phyloP scores from a whole-genome alignment of 2,888 invertebrate genomes.

The Stenichneumon culpator region DNA sequence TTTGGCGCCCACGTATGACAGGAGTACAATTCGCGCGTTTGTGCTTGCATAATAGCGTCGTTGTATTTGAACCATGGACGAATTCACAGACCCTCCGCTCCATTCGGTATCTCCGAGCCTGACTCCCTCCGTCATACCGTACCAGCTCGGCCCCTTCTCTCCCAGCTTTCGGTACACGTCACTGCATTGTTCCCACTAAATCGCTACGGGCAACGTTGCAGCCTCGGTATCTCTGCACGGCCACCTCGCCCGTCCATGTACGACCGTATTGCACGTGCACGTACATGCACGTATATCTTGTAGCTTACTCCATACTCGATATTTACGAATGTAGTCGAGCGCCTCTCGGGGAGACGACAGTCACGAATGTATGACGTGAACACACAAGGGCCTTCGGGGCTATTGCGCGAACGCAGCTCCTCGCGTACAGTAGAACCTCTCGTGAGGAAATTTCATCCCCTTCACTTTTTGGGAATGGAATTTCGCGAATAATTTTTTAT shows the following conservation, averaged over 20 bases:
- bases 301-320: conserved; percentile 1
- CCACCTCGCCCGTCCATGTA: conserved; percentile 8
- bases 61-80: conserved; percentile 45
- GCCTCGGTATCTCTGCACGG: conserved; percentile 37
- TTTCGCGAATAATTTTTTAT: too few relatives aligned
- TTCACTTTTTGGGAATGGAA: too few relatives aligned
- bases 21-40: conserved; percentile 26
- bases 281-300: neutral
- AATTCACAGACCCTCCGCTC: conserved; percentile 28
- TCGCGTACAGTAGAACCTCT: neutral
- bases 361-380: conserved; percentile 15
- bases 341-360: conserved; percentile 2
- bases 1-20: conserved; percentile 15
- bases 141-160: neutral
- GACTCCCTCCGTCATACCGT: neutral
- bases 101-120: conserved; percentile 24
- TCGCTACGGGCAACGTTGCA: conserved; percentile 50
- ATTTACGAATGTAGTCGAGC: conserved; percentile 24
- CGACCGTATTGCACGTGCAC: neutral
- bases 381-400: neutral
- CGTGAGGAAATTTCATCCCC: neutral
- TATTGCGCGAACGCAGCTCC: neutral
- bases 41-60: conserved; percentile 47
- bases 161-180: conserved; percentile 42
- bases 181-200: conserved; percentile 50